Conservation (phyloP, 2,113 vertebrate genomes). For the Epinephelus cyanopodus region DNA sequence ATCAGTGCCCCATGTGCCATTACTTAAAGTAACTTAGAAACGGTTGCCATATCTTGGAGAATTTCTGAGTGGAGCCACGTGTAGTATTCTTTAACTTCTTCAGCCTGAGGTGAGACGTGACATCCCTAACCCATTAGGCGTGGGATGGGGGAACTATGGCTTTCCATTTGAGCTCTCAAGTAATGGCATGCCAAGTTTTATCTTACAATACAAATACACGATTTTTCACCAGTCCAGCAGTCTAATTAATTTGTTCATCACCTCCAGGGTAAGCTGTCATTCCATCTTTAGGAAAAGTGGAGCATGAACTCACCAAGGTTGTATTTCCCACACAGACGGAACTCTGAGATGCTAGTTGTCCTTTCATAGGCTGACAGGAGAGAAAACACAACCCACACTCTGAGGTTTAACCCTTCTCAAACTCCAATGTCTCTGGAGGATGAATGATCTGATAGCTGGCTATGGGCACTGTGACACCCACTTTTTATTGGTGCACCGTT, state of each 20-base stretch:
- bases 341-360: constrained; percentile 65
- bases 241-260: constrained; percentile 47
- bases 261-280: constrained; percentile 53
- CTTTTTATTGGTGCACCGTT: constrained; percentile 43
- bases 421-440: constrained; percentile 56
- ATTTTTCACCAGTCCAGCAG: constrained; percentile 22
- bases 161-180: background rate
- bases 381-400: constrained; percentile 39
- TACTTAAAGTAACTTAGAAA: too few species aligned
- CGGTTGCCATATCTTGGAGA: too few species aligned
- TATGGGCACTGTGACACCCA: constrained; percentile 33
- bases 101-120: too few species aligned
- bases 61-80: too few species aligned
- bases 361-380: constrained; percentile 66
- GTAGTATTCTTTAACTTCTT: too few species aligned
- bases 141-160: too few species aligned
- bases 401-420: constrained; percentile 65
- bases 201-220: constrained; percentile 30
- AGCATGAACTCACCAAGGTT: constrained; percentile 53
- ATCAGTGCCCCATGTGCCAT: too few species aligned
- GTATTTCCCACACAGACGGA: constrained; percentile 63
- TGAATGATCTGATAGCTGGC: constrained; percentile 39
- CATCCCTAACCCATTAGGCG: too few species aligned
- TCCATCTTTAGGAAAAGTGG: constrained; percentile 48
- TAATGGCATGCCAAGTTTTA: constrained; percentile 20